Base-by-base conservation (phyloP, 1,140 invertebrate genomes). In the Magallana gigas region DNA sequence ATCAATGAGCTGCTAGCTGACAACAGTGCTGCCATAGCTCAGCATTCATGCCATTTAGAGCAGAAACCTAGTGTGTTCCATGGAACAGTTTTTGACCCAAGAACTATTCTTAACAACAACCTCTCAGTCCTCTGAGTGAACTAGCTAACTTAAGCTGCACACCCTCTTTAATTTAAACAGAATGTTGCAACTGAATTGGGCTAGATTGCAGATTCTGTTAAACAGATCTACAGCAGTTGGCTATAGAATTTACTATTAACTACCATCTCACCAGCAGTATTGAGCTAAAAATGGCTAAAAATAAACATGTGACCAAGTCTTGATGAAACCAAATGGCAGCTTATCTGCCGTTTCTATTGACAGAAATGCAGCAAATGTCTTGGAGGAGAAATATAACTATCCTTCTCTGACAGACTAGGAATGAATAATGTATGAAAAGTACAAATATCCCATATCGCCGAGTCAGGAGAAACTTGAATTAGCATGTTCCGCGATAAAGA, bases 381-480 rank as follows among this genome's bases (percentile, higher is more conserved):
- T 76, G 11, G 36, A 36, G 7, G 48, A 76, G 29, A 76, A 29
- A 3, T 68, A 68, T 76, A 29, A 36, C 18, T 23, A 76, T 36
- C 68, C 68, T 29, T 23, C 36, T 29, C 23, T 36, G 68, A 11
- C 68, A 76, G 23, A 76, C 23, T 12, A 23, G 7, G 68, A 76
- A 76, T 76, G 68, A 76, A 76, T 76, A 11, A 76, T 76, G 68
- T 76, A 76, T 76, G 23, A 48, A 36, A 9, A 76, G 68, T 12
- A 76, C 11, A 29, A 29, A 29, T 23, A 36, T 76, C 68, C 68
- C 68, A 76, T 36, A 36, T 8, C 68, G 12, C 23, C 12, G 23
- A 36, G 68, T 76, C 68, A 8, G 9, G 68, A 76, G 14, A 18
- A 76, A 29, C 23, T 76, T 12, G 36, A 76, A 76, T 36, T 76